phyloP scores from a whole-genome alignment of 1,140 invertebrate genomes.

The Drosophila orena region DNA sequence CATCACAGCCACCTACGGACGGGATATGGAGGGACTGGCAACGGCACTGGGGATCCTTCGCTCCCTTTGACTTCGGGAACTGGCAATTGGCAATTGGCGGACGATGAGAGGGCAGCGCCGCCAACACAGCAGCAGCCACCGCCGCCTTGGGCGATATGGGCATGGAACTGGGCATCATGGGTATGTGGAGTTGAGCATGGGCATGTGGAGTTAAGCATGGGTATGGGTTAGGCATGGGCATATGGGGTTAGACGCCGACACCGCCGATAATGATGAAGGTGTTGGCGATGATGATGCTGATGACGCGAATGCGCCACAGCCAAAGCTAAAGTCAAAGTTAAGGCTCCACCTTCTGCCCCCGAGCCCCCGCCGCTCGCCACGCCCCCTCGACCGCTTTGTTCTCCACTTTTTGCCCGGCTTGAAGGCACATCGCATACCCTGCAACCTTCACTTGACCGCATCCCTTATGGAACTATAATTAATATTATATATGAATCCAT shows the following conservation, averaged over 20 bases:
- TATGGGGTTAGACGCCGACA: constrained; percentile 46
- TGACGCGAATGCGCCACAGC: constrained; percentile 70
- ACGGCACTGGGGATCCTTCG: not conserved
- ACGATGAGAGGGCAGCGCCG: constrained; percentile 33
- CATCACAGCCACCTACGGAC: constrained; percentile 82
- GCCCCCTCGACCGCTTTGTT: not conserved
- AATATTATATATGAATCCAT: too few relatives aligned
- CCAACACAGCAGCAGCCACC: constrained; percentile 20
- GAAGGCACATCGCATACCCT: not conserved
- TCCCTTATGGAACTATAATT: too few relatives aligned
- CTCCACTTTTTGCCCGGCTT: not conserved
- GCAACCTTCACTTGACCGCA: not conserved
- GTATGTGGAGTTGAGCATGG: constrained; percentile 3
- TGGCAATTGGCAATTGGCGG: constrained; percentile 13
- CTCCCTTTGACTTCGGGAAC: constrained; percentile 1
- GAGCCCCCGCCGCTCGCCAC: not conserved
- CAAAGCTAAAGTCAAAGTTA: constrained; percentile 4
- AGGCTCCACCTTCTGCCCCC: constrained; percentile 6
- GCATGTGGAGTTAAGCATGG: constrained; percentile 14
- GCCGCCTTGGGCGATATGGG: constrained; percentile 17
- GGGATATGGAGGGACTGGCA: constrained; percentile 14
- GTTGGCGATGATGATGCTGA: constrained; percentile 79
- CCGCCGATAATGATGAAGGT: constrained; percentile 80
- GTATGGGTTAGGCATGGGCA: constrained; percentile 5
- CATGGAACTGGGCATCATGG: constrained; percentile 3